phyloP scores from a whole-genome alignment of 2,797 vertebrate genomes.

The Vultur gryphus region DNA sequence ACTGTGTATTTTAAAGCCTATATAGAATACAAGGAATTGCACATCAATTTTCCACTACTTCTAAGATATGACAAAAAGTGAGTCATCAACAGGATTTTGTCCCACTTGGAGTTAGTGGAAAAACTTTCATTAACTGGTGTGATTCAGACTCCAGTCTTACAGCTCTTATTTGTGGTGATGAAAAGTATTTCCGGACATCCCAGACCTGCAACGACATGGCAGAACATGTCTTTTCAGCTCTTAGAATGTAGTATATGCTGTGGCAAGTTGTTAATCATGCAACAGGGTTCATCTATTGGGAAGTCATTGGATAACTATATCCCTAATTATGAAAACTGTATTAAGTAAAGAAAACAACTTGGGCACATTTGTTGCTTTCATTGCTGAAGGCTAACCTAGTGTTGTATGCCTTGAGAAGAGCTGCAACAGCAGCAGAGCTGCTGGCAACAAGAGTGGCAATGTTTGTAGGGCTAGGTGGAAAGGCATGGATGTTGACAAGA shows the following conservation, averaged over 20 bases:
- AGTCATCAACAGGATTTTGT: background rate
- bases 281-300: background rate
- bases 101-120: background rate
- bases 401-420: background rate
- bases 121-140: background rate
- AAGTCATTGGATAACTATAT: background rate
- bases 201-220: background rate
- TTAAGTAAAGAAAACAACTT: background rate
- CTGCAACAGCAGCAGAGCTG: background rate
- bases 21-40: background rate
- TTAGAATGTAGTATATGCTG: background rate
- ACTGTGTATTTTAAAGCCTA: background rate
- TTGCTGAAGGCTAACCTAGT: background rate
- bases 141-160: background rate
- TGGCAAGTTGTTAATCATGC: background rate
- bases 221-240: background rate
- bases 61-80: background rate
- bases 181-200: background rate
- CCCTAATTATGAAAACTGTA: background rate
- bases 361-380: background rate
- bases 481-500: background rate
- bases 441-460: background rate
- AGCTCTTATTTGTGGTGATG: background rate
- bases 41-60: background rate
- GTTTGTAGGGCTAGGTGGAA: background rate